phyloP scores from a whole-genome alignment of 2,797 vertebrate genomes.

The Sebastes wilsoni region DNA sequence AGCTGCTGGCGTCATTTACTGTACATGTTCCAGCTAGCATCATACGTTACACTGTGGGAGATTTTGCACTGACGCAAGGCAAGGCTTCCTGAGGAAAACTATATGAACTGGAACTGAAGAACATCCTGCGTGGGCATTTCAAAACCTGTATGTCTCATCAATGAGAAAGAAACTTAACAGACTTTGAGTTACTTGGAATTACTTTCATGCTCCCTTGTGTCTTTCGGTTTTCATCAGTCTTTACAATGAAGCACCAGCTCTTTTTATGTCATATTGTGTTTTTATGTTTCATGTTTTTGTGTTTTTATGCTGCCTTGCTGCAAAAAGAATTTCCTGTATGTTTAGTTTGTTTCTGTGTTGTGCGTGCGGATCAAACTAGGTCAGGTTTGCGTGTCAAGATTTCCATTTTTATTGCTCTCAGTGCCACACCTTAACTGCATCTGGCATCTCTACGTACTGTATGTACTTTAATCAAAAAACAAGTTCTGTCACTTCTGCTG shows the following conservation, averaged over 20 bases:
- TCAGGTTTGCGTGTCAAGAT: not conserved
- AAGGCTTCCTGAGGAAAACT: constrained; percentile 11
- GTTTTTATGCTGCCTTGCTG: too few species aligned
- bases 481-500: not conserved
- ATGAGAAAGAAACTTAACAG: not conserved
- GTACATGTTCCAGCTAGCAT: not conserved
- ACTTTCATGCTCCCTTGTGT: not conserved
- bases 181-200: not conserved
- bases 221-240: not conserved
- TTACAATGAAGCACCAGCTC: not conserved
- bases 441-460: not conserved
- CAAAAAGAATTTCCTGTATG: too few species aligned
- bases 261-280: too few species aligned
- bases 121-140: not conserved
- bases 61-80: not conserved
- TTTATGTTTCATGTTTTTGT: too few species aligned
- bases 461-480: not conserved
- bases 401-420: not conserved
- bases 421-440: not conserved
- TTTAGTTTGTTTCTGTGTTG: too few species aligned
- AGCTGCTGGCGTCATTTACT: not conserved
- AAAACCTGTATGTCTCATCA: not conserved
- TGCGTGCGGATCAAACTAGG: not conserved
- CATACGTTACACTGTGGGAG: not conserved
- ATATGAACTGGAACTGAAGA: not conserved